These are phyloP conservation scores for Gadus macrocephalus DNA, from an alignment of 2,113 vertebrate genomes.

Conservation along the genomic window DNA sequence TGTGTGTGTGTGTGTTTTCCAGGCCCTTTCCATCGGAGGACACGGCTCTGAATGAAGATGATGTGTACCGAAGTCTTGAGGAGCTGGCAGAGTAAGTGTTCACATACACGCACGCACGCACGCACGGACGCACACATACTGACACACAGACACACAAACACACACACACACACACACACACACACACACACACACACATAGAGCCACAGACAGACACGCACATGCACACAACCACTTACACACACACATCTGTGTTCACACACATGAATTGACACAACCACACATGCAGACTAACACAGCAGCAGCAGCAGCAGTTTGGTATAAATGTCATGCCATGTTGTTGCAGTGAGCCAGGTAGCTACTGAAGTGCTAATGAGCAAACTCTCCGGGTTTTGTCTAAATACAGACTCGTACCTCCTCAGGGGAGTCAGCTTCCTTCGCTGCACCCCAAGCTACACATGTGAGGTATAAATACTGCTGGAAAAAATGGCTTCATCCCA, in stretches of 20 bases:
- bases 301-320: too few species aligned
- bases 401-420: too few species aligned
- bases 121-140: constrained; percentile 12
- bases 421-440: too few species aligned
- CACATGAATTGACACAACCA: not conserved
- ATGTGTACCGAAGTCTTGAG: constrained; percentile 94
- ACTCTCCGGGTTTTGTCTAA: too few species aligned
- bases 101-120: constrained; percentile 14
- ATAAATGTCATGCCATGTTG: too few species aligned
- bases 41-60: constrained; percentile 89
- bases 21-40: constrained; percentile 96
- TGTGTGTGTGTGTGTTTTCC: constrained; percentile 26
- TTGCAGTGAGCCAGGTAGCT: too few species aligned
- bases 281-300: not conserved
- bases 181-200: not conserved
- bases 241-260: not conserved
- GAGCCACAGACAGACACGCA: not conserved
- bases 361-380: too few species aligned
- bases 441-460: too few species aligned
- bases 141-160: not conserved
- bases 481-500: too few species aligned
- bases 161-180: not conserved
- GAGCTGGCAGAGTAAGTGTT: constrained; percentile 93
- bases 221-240: not conserved
- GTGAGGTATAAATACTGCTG: too few species aligned